Base-by-base conservation (phyloP, 2,113 vertebrate genomes). In the Nymphicus hollandicus region DNA sequence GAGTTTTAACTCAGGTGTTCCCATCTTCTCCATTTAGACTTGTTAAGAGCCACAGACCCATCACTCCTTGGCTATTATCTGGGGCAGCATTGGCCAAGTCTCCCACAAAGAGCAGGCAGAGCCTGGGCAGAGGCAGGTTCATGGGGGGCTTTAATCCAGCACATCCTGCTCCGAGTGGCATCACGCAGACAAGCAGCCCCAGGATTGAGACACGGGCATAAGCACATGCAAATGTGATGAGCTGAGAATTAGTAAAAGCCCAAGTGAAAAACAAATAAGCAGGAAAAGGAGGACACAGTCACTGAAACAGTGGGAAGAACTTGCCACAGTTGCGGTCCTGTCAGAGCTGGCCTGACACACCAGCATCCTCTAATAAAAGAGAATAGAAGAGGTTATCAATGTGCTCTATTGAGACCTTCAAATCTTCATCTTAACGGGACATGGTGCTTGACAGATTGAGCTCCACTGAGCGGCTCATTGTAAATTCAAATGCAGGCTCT, bases 391-490 rank as follows among this genome's bases (percentile, higher is more conserved):
- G 72, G 56, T 89, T 80, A 55, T 86, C 60, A 52, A 1, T 68
- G 70, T 63, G 77, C 61, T 92, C 70, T 81, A 46, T 44, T 79
- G 89, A 96, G 91, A 92, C 82, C 92, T 93, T 95, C 88, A 41
- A 5, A 91, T 94, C 82, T 84, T 92, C 92, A 50, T 91, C 91
- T 58, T 84, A 93, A 91, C 73, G 83, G 95, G 72, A 85, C 86
- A 72, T 3, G 66, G 76, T 93, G 88, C 94, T 93, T 72, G 92
- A 93, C 93, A 96, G 95, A 88, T 77, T 33, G 91, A 90, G 88
- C 90, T 95, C 50, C 69, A 2, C 82, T 8, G 68, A 92, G 90
- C 91, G 76, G 89, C 95, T 96, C 61, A 58, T 91, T 94, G 86
- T 24, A 43, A 88, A 97, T 96, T 93, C 92, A 80, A 31, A 88